phyloP scores from a whole-genome alignment of 2,797 vertebrate species.

The Enteromius fasciolatus region DNA sequence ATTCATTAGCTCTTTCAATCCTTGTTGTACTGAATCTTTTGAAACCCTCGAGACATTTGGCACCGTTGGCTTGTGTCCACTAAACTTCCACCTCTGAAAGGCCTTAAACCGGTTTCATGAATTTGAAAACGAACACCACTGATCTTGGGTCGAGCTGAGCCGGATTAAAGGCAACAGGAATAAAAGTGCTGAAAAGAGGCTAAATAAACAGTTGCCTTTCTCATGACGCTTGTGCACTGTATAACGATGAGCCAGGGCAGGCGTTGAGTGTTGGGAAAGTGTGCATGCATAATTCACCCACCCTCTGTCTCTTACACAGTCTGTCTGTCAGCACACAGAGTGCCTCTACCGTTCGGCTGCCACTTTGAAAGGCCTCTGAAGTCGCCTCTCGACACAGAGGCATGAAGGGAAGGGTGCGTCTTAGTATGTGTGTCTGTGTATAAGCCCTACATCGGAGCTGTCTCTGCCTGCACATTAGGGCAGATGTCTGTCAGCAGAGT shows the following conservation, averaged over 20 bases:
- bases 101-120: slow-evolving; percentile 22
- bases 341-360: slow-evolving; percentile 33
- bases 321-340: slow-evolving; percentile 73
- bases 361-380: slow-evolving; percentile 42
- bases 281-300: slow-evolving; percentile 72
- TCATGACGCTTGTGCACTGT: slow-evolving; percentile 70
- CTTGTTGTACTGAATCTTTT: slow-evolving; percentile 30
- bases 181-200: slow-evolving; percentile 73
- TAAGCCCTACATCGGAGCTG: slow-evolving; percentile 39
- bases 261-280: slow-evolving; percentile 63
- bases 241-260: slow-evolving; percentile 77
- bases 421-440: slow-evolving; percentile 61
- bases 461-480: slow-evolving; percentile 64
- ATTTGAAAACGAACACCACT: slow-evolving; percentile 48
- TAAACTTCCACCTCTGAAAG: slow-evolving; percentile 32
- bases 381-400: slow-evolving; percentile 41
- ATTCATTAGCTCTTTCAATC: slow-evolving; percentile 22
- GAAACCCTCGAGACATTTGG: slow-evolving; percentile 23
- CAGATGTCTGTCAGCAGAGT: slow-evolving; percentile 69
- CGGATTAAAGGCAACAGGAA: slow-evolving; percentile 70
- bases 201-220: slow-evolving; percentile 75
- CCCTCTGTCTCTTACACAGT: slow-evolving; percentile 69
- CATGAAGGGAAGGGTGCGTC: slow-evolving; percentile 41
- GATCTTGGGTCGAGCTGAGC: slow-evolving; percentile 48
- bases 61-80: slow-evolving; percentile 29